Evolutionary conservation across 2,113 vertebrate species (phyloP).

Genomic region (Jacana jacana): DNA sequence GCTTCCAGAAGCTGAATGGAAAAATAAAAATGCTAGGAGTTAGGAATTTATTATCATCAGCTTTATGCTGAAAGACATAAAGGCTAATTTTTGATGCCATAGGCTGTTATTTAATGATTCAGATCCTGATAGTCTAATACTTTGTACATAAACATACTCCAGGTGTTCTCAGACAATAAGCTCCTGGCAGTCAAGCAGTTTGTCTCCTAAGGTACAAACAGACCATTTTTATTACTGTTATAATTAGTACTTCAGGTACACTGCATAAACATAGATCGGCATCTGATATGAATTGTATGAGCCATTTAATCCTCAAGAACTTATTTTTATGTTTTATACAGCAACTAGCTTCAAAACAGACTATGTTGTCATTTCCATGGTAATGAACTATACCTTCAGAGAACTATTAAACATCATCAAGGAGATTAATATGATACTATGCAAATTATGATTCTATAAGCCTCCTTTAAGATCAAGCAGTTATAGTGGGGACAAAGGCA

Average conservation of each 20-base stretch:
- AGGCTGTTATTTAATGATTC: not conserved
- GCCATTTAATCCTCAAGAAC: not conserved
- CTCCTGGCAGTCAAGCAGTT: not conserved
- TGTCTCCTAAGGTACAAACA: not conserved
- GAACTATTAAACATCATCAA: not conserved
- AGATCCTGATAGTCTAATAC: not conserved
- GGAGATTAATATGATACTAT: not conserved
- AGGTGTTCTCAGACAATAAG: not conserved
- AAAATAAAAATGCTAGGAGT: not conserved
- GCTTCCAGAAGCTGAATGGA: not conserved
- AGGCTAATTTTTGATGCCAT: not conserved
- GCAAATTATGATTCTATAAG: not conserved
- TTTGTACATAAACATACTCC: not conserved
- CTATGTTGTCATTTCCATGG: not conserved
- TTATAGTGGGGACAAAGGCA: not conserved
- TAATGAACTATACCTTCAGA: not conserved
- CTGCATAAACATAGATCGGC: not conserved
- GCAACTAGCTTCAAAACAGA: not conserved
- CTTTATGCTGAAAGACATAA: not conserved
- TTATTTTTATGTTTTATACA: not conserved
- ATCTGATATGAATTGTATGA: not conserved
- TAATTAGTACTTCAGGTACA: not conserved
- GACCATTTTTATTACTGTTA: not conserved
- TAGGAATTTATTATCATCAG: not conserved
- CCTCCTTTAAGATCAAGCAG: not conserved